Conservation (phyloP, 2,888 invertebrate species). For the Ochropleura plecta region DNA sequence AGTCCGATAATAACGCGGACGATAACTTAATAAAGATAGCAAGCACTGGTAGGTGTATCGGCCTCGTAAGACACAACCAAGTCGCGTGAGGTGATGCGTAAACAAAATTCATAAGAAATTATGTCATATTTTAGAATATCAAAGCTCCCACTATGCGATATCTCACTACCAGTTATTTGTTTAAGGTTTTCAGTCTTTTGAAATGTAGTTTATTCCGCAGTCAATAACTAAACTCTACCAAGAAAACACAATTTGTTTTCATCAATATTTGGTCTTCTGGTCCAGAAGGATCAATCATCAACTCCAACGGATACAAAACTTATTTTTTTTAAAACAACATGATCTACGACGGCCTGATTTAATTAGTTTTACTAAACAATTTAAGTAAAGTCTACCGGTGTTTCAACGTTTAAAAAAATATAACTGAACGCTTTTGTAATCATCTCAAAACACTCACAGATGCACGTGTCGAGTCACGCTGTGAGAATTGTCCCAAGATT, state of each 20-base stretch:
- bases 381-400: neutral
- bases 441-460: neutral
- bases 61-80: neutral
- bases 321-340: neutral
- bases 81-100: constrained; percentile 1
- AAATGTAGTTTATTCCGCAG: neutral
- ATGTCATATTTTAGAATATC: constrained; percentile 8
- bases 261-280: neutral
- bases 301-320: neutral
- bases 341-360: neutral
- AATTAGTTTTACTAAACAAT: neutral
- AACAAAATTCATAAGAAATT: constrained; percentile 5
- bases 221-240: neutral
- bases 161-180: neutral
- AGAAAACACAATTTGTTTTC: neutral
- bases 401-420: constrained; percentile 10
- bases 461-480: constrained; percentile 12
- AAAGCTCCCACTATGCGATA: neutral
- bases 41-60: constrained; percentile 20
- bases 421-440: neutral
- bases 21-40: constrained; percentile 42
- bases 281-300: neutral
- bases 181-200: neutral
- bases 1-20: constrained; percentile 10
- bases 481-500: constrained; percentile 37